Conservation (phyloP, 2,797 vertebrate genomes). For the Notolabrus celidotus region DNA sequence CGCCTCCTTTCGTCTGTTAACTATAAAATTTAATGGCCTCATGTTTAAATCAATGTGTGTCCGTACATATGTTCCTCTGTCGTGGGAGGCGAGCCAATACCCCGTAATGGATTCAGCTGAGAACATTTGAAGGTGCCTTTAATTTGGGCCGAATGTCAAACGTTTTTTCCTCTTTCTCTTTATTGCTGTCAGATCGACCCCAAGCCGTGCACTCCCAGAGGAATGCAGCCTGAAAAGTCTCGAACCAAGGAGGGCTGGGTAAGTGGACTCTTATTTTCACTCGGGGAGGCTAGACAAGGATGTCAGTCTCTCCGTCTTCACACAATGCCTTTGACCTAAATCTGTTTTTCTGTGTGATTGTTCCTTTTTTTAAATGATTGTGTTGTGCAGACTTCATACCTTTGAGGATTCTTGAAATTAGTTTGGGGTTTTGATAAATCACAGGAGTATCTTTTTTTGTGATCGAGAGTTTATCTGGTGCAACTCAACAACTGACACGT, state of each 20-base stretch:
- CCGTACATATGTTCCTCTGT: slow-evolving; percentile 6
- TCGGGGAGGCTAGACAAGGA: slow-evolving; percentile 41
- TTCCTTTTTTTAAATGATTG: neutral
- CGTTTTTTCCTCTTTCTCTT: slow-evolving; percentile 50
- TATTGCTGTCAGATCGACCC: slow-evolving; percentile 92
- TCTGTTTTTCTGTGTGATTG: slow-evolving; percentile 4
- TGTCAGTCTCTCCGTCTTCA: slow-evolving; percentile 17
- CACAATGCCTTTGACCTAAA: slow-evolving; percentile 32
- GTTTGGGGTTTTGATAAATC: slow-evolving; percentile 33
- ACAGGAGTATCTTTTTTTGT: slow-evolving; percentile 20
- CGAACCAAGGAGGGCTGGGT: slow-evolving; percentile 98
- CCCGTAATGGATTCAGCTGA: slow-evolving; percentile 20
- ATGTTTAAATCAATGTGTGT: slow-evolving; percentile 27
- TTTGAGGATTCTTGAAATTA: slow-evolving; percentile 24
- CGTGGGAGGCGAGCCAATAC: slow-evolving; percentile 15
- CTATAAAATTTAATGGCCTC: slow-evolving; percentile 11
- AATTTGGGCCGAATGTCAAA: slow-evolving; percentile 60
- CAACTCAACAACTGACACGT: slow-evolving; percentile 18
- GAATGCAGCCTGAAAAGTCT: slow-evolving; percentile 98
- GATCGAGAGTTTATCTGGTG: slow-evolving; percentile 10
- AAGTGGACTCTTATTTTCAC: slow-evolving; percentile 81
- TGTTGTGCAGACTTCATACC: neutral
- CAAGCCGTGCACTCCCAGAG: slow-evolving; percentile 98
- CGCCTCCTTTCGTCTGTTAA: slow-evolving; percentile 14
- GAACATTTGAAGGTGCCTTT: slow-evolving; percentile 71